These are phyloP conservation scores for Lampris incognitus DNA, from an alignment of 2,113 vertebrate species.

Conservation along the genomic window DNA sequence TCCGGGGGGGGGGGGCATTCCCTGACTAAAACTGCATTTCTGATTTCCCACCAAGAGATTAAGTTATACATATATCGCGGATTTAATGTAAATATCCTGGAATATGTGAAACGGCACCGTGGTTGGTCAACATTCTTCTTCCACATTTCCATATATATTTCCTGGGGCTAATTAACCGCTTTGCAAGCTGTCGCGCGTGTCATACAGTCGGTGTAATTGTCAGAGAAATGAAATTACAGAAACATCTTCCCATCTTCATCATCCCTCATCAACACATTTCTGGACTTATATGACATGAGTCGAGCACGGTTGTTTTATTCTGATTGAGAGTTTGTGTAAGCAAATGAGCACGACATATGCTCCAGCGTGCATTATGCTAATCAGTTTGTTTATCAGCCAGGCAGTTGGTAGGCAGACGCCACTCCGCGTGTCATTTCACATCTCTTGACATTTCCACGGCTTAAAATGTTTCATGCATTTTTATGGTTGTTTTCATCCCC, in stretches of 20 bases:
- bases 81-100: slow-evolving; percentile 31
- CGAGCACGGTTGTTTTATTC: slow-evolving; percentile 71
- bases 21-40: no score
- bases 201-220: slow-evolving; percentile 72
- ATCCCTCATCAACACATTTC: slow-evolving; percentile 72
- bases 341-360: slow-evolving; percentile 82
- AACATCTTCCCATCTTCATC: slow-evolving; percentile 77
- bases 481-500: slow-evolving; percentile 74
- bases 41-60: no score
- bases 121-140: slow-evolving; percentile 67
- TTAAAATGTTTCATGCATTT: slow-evolving; percentile 85
- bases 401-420: slow-evolving; percentile 68
- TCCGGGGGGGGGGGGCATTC: no score
- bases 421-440: slow-evolving; percentile 75
- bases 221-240: slow-evolving; percentile 80
- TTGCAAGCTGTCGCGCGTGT: slow-evolving; percentile 62
- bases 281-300: slow-evolving; percentile 70
- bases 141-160: slow-evolving; percentile 75
- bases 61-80: no score
- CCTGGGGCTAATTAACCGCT: slow-evolving; percentile 69
- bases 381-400: slow-evolving; percentile 76
- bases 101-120: slow-evolving; percentile 37
- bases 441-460: slow-evolving; percentile 82
- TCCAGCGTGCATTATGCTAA: slow-evolving; percentile 76
- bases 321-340: slow-evolving; percentile 80